A percentile compares a stretch with the other conserved stretches of the same genome.
phyloP scores from a whole-genome alignment of 30 jellyfish, hydroid and myxozoan species.

The Mastigias papua region DNA sequence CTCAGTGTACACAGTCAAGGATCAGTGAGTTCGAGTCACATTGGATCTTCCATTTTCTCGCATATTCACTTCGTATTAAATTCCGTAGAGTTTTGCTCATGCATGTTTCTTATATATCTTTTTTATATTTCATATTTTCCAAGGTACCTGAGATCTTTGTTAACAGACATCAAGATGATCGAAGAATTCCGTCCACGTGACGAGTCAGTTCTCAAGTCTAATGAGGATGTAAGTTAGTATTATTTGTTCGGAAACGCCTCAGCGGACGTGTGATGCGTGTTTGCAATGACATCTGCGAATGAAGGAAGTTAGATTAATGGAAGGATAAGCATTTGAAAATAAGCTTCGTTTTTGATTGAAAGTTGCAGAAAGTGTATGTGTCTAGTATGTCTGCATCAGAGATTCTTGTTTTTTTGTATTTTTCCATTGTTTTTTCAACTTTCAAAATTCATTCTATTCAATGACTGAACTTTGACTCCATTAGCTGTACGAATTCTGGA shows the following conservation, averaged over 20 bases:
- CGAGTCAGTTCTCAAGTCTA: conserved; percentile 1
- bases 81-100: not conserved
- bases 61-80: too few relatives aligned
- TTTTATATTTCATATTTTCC: not conserved
- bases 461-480: not conserved
- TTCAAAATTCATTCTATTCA: not conserved
- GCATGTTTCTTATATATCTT: not conserved
- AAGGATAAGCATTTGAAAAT: too few relatives aligned
- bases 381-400: too few relatives aligned
- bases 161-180: conserved; percentile 70
- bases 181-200: conserved; percentile 60
- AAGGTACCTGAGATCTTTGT: conserved; percentile 79
- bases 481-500: conserved; percentile 87
- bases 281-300: too few relatives aligned
- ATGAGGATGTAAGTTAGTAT: conserved; percentile 38
- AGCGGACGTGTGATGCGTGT: too few relatives aligned
- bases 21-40: too few relatives aligned
- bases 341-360: too few relatives aligned
- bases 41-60: too few relatives aligned
- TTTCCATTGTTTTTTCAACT: not conserved
- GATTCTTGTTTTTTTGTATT: not conserved
- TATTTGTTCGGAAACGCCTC: too few relatives aligned
- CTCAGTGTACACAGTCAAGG: too few relatives aligned
- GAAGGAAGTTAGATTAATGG: too few relatives aligned
- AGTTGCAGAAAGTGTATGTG: too few relatives aligned